Evolutionary conservation across 2,888 invertebrate genomes (phyloP), one percentile per base, ranked within the genome.

Genomic region (Lasioglossum oenotherae): DNA sequence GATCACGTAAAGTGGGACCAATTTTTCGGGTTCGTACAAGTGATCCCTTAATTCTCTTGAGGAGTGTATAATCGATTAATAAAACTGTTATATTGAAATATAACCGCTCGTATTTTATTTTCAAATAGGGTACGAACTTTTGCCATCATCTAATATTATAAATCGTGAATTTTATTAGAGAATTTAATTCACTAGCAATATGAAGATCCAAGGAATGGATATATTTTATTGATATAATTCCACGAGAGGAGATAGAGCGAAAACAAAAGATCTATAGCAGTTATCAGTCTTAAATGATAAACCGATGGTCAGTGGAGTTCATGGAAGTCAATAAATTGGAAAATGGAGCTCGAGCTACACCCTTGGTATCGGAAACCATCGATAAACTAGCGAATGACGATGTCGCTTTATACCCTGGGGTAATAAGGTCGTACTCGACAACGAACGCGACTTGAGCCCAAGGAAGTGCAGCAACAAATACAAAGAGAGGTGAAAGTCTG

Each of bases 241-340:
- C 1, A 35, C 35, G 19, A 31, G 10, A 35, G 10, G 4, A 4
- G 31, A 10, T 10, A 10, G 35, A 35, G 69, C 12, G 4, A 1
- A n/a, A n/a, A 71, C 69, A 71, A 8, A 8, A 71, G 69, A 23
- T 38, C n/a, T 38, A 23, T 12, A 73, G 27, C 19, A 27, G 44
- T 73, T 73, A 73, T 46, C 73, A 31, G 44, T 27, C n/a, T 46
- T 46, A 31, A 2, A 31, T 73, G 44, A 46, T 46, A 73, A 31
- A 73, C 73, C 73, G n/a, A 46, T 31, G 46, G 16, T 46, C 46
- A 46, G 12, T 12, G 67, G 38, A 38, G 38, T 35, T 41, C 46
- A 27, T 67, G 53, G 60, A 31, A 46, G 64, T n/a, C 49, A 41
- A 74, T 35, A 74, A 80, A 85, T 74, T 85, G 85, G 80, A 80